Base-by-base conservation (phyloP, 1,140 invertebrate genomes). In the Druon quercuslanigerum region DNA sequence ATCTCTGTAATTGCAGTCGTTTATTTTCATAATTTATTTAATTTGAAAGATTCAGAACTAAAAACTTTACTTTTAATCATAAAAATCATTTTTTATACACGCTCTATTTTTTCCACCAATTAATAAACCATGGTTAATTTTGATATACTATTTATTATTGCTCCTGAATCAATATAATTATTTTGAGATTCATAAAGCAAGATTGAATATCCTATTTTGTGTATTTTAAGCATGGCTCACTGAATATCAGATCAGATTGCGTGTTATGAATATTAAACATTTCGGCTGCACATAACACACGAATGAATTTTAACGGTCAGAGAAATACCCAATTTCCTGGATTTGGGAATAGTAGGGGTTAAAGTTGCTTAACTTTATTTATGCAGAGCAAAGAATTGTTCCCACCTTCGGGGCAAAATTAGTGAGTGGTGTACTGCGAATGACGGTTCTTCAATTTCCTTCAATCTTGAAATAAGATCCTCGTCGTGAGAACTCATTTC, bases 361-460 rank as follows among this genome's bases (percentile, higher is more conserved):
- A 8, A 40, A 66, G 60, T 66, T 33, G 33, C 14, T 40, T 16
- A 66, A 66, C 60, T 40, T 66, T 66, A 33, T 66, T 66, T 66
- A 40, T 33, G 33, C 16, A 40, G 60, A 66, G 60, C 40, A 66
- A 66, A 66, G 60, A 40, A 66, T 66, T 66, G 33, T 46, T 66
- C 40, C 9, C 60, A 66, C 60, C 60, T 66, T 66, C 25, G 33
- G 40, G 60, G 60, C 60, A 66, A 66, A 66, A 66, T 66, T 66
- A 66, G 60, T 33, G 60, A 66, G 25, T 66, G 60, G 60, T 66
- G 60, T 66, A 14, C 60, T 66, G 60, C 60, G 33, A 66, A 66
- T 66, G 60, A 66, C 60, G 60, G 60, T 66, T 66, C 60, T 66
- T 66, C 60, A 66, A 66, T 66, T 66, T 66, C 60, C 60, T 66